phyloP scores from a whole-genome alignment of 2,113 vertebrate genomes.

The Bagarius yarrelli region DNA sequence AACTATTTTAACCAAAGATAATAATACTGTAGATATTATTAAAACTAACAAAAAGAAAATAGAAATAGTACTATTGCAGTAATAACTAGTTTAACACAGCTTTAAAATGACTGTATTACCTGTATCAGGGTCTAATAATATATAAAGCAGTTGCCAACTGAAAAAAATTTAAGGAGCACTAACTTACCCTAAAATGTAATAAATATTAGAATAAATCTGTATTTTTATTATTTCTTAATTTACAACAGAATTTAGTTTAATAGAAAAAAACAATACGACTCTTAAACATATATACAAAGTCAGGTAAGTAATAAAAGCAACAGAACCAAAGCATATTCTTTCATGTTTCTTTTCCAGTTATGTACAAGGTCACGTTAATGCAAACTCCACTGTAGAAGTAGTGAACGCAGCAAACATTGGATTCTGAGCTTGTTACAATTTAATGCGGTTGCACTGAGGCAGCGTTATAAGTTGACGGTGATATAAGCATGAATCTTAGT shows the following conservation, averaged over 20 bases:
- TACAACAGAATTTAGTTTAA: not conserved
- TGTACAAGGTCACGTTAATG: not conserved
- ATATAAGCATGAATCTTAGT: not conserved
- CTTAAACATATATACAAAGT: not conserved
- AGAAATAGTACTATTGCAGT: not conserved
- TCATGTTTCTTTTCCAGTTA: not conserved
- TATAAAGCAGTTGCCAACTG: not conserved
- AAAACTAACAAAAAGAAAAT: not conserved
- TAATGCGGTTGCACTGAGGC: not conserved
- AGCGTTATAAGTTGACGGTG: not conserved
- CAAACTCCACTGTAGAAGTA: not conserved
- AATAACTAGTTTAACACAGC: not conserved
- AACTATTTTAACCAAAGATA: no score
- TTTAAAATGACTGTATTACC: not conserved
- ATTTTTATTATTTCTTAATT: not conserved
- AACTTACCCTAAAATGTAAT: not conserved
- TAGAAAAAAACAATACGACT: not conserved
- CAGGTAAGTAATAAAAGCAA: not conserved
- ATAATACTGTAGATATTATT: not conserved
- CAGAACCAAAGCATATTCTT: not conserved
- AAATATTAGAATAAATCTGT: not conserved
- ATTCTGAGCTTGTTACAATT: not conserved
- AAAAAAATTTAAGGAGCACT: no score
- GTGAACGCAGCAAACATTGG: not conserved
- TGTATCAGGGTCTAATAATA: not conserved